These are phyloP conservation scores for Pseudorasbora parva DNA, from an alignment of 2,113 vertebrate genomes.

Conservation along the genomic window DNA sequence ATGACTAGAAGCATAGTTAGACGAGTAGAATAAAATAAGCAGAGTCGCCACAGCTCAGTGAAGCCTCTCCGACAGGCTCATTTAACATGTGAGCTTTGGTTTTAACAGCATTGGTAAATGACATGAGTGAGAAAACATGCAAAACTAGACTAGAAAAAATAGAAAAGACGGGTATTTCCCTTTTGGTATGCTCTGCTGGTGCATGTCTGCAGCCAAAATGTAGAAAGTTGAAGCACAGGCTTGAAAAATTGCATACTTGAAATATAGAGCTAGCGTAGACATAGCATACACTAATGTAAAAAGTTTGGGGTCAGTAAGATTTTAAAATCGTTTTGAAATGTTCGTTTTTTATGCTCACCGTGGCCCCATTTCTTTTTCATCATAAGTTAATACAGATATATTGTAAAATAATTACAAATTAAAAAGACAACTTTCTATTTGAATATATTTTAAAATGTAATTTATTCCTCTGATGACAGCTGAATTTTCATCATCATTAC, in stretches of 20 bases:
- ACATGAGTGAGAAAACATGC: background rate
- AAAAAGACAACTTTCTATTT: background rate
- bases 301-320: background rate
- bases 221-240: conserved; percentile 10
- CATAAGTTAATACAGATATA: background rate
- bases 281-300: background rate
- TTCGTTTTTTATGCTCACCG: background rate
- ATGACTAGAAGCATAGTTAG: background rate
- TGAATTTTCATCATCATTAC: too few species aligned
- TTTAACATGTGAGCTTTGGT: background rate
- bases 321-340: background rate
- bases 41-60: background rate
- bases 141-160: too few species aligned
- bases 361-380: background rate
- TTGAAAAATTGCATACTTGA: background rate
- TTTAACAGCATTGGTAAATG: background rate
- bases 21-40: background rate
- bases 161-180: background rate
- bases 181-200: conserved; percentile 11
- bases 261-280: background rate
- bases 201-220: conserved; percentile 21
- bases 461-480: too few species aligned
- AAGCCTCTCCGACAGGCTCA: background rate
- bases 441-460: background rate
- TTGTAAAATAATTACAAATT: background rate